A percentile compares a stretch with the other conserved stretches of the same genome.
phyloP scores from a whole-genome alignment of 2,113 vertebrate species.

The Arothron firmamentum region DNA sequence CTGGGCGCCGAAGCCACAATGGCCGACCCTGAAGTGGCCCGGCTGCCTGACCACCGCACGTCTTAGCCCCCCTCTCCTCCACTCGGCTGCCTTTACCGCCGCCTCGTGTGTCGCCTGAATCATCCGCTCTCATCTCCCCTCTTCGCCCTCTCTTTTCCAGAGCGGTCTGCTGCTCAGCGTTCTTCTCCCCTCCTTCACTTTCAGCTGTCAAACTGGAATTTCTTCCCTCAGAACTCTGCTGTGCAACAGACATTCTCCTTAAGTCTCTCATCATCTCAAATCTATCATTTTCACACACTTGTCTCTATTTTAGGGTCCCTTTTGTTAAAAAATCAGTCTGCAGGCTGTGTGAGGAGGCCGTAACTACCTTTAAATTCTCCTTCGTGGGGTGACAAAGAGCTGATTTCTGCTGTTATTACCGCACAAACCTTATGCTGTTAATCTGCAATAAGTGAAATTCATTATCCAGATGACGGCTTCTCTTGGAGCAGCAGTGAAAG shows the following conservation, averaged over 20 bases:
- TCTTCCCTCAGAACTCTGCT: conserved; percentile 51
- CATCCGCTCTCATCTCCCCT: conserved; percentile 56
- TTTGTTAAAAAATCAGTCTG: conserved; percentile 41
- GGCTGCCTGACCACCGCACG: conserved; percentile 49
- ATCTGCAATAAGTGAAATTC: conserved; percentile 74
- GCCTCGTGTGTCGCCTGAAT: conserved; percentile 46
- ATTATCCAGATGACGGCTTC: conserved; percentile 70
- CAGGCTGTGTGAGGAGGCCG: conserved; percentile 30
- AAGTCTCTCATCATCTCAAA: conserved; percentile 36
- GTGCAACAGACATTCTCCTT: conserved; percentile 42
- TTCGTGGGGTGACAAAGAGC: conserved; percentile 63
- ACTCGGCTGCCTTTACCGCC: conserved; percentile 16
- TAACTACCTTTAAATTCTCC: conserved; percentile 33
- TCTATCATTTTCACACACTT: conserved; percentile 38
- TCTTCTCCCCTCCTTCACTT: conserved; percentile 49
- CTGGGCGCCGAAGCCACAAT: conserved; percentile 63
- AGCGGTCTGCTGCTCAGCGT: conserved; percentile 30
- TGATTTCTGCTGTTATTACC: conserved; percentile 69
- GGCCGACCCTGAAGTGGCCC: conserved; percentile 47
- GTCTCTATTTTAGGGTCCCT: conserved; percentile 11
- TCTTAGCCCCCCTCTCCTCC: conserved; percentile 32
- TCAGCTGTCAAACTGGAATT: conserved; percentile 44
- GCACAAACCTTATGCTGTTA: conserved; percentile 65
- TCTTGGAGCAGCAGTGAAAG: conserved; percentile 50
- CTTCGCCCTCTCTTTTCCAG: conserved; percentile 39